Base-by-base conservation (phyloP, 2,797 vertebrate genomes). In the Mormyrus hasselquistii region DNA sequence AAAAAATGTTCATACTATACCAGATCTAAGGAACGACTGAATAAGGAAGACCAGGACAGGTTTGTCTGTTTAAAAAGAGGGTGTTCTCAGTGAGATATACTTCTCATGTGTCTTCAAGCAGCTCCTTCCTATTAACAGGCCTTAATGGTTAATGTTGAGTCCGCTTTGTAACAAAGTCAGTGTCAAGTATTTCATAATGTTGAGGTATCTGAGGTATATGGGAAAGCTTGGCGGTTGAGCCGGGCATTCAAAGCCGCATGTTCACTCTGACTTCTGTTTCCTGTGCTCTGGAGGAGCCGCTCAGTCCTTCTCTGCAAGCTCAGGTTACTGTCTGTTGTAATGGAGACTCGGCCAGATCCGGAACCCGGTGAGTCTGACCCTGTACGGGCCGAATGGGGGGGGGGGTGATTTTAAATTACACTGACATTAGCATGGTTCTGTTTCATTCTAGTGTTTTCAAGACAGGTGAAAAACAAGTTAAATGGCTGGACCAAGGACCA, bases 1-100 rank as follows among this genome's bases (percentile, higher is more conserved):
- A 52, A 14, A 12, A 57, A 55, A 53, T 4, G 38, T 87, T 49
- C 49, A 91, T 92, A 92, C 90, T 90, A 88, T 91, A 91, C 91
- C 92, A 90, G 90, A 86, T 91, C 89, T 89, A 91, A 89, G 65
- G 91, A 91, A 19, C 73, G 90, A 87, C 88, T 89, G 90, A 91
- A 90, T 57, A 88, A 90, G 87, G 91, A 89, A 59, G 89, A 85
- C 91, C 90, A 91, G 62, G 90, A 90, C 52, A 90, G 88, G 84
- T 89, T 89, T 85, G 44, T 91, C 92, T 90, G 91, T 90, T 89
- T 89, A 65, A 89, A 90, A 90, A 88, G 82, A 90, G 86, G 69
- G 88, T 53, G 16, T 22, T 22, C 76, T 73, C 14, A 93, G 52
- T 86, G 53, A 89, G 57, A 88, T 44, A 59, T 59, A 2, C 84